Base-by-base conservation (phyloP, 2,888 invertebrate species). In the Leptogaster cylindrica region DNA sequence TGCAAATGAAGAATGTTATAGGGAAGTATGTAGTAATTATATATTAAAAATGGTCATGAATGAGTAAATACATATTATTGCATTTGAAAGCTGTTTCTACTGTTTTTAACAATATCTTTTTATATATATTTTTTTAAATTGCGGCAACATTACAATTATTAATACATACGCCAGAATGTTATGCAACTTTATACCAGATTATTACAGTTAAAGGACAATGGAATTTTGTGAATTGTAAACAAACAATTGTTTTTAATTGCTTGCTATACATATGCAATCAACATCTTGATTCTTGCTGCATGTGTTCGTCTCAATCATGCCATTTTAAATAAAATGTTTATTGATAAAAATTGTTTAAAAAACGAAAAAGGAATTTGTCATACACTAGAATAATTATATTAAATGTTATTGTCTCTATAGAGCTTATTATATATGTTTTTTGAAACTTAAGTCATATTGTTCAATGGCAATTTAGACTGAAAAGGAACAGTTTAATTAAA, bases 81-180 rank as follows among this genome's bases (percentile, higher is more conserved):
- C 61, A 61, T 61, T 61, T 61, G 61, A 44, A 61, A 61, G 61
- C 44, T 61, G 61, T 61, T 61, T 61, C 61, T 41, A 61, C 28
- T 61, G 61, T 61, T 61, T 44, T 61, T 61, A 61, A 61, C 61
- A 61, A 61, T 44, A 61, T 61, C 61, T 61, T 61, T 61, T 61
- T 61, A 44, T 61, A 61, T 44, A 44, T 39, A 16, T 61, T 28
- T 61, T 27, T 44, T 61, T 61, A 44, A 20, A 61, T 61, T 61
- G 61, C 61, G 61, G 61, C 61, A 61, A 61, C 61, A 61, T 61
- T 44, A 44, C 61, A 44, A 61, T 44, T 44, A 44, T 44, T 61
- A 61, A 44, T 61, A 61, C 61, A 61, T 61, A 61, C 61, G 61
- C 61, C 61, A 61, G 61, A 61, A 61, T 61, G 61, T 44, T 61